Percentiles rank a stretch among this genome's conserved stretches.
Evolutionary conservation across 30 jellyfish, hydroid and myxozoan species (phyloP).

Genomic region (Aurelia sp.): DNA sequence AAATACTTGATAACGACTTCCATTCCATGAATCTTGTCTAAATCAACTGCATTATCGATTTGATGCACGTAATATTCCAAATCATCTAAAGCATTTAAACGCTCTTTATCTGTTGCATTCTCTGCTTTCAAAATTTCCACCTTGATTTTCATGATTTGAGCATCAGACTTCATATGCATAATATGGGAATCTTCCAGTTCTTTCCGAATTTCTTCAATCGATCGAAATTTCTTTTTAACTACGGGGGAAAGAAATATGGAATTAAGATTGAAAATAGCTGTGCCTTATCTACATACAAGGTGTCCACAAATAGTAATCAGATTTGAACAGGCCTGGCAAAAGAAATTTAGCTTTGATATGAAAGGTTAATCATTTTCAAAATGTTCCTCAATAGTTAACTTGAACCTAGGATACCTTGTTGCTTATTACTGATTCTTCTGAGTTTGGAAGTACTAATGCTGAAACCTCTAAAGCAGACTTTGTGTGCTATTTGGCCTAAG

Average conservation of each 20-base stretch:
- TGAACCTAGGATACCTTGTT: no score
- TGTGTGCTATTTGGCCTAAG: no score
- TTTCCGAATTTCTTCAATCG: constrained; percentile 81
- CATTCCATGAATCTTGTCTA: constrained; percentile 85
- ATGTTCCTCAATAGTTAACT: no score
- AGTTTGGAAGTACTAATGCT: no score
- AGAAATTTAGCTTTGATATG: no score
- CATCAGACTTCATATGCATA: constrained; percentile 75
- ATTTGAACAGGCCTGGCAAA: no score
- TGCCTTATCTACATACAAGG: no score
- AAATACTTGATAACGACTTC: constrained; percentile 66
- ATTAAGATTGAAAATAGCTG: neutral
- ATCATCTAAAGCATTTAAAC: constrained; percentile 63
- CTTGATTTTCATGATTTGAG: constrained; percentile 72
- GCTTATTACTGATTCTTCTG: no score
- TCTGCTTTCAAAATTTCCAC: constrained; percentile 48
- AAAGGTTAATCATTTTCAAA: no score
- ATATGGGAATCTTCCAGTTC: constrained; percentile 74
- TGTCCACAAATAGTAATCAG: no score
- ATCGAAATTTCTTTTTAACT: constrained; percentile 75
- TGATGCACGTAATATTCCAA: constrained; percentile 92
- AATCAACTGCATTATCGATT: constrained; percentile 86
- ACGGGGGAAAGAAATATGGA: neutral
- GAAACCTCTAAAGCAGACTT: no score
- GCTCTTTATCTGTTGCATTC: constrained; percentile 57